These are phyloP conservation scores for Chaenocephalus aceratus DNA, from an alignment of 2,113 vertebrate genomes.

Conservation along the genomic window DNA sequence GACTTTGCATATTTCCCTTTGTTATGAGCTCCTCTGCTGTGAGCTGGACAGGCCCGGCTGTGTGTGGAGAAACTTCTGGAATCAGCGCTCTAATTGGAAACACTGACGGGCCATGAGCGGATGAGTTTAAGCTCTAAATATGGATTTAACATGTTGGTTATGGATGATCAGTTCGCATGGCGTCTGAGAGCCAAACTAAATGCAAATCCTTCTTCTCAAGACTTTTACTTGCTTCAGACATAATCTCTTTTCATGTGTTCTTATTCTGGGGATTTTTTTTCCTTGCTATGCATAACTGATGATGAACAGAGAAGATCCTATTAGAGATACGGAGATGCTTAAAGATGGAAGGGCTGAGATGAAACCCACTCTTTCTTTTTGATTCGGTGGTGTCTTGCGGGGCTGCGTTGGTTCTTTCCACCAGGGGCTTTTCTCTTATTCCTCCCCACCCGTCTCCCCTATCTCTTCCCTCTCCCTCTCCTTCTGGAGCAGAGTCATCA, in stretches of 20 bases:
- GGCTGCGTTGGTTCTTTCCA: slow-evolving; percentile 50
- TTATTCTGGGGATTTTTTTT: slow-evolving; percentile 11
- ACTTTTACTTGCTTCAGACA: slow-evolving; percentile 49
- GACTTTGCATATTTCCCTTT: slow-evolving; percentile 16
- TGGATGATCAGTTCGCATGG: slow-evolving; percentile 14
- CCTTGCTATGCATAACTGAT: slow-evolving; percentile 36
- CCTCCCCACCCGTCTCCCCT: neutral
- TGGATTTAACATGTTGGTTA: slow-evolving; percentile 9
- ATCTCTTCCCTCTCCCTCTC: slow-evolving; percentile 48
- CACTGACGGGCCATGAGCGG: slow-evolving; percentile 21
- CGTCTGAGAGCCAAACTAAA: slow-evolving; percentile 28
- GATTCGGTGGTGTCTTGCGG: slow-evolving; percentile 35
- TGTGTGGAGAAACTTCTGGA: neutral
- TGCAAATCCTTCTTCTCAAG: slow-evolving; percentile 57
- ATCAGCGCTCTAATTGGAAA: slow-evolving; percentile 45
- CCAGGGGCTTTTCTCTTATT: slow-evolving; percentile 46
- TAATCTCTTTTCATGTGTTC: slow-evolving; percentile 55
- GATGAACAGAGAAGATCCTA: slow-evolving; percentile 56
- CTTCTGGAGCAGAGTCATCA: slow-evolving; percentile 70
- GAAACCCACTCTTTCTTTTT: slow-evolving; percentile 37
- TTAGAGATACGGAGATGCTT: slow-evolving; percentile 60
- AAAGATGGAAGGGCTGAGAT: slow-evolving; percentile 46
- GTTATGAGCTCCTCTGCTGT: slow-evolving; percentile 55
- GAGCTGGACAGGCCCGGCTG: neutral
- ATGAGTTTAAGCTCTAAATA: slow-evolving; percentile 37